Evolutionary conservation across 1,140 invertebrate genomes (phyloP), one percentile per base, ranked within the genome.

Genomic region (Sycobia sp.): DNA sequence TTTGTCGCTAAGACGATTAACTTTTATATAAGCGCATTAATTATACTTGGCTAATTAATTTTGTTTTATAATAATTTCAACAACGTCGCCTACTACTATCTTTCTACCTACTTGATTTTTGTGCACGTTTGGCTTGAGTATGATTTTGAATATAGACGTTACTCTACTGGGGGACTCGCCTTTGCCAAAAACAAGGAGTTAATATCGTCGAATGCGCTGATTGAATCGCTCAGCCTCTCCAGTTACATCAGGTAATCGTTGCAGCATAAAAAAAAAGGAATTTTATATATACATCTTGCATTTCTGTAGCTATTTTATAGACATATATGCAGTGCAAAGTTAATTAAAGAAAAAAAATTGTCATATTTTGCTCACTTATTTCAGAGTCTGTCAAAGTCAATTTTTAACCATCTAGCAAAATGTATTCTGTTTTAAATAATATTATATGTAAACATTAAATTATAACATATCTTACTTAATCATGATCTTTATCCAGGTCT

Each of bases 181-280:
- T 79, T 80, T 73, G 72, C 69, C 66, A 80, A 79, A 77, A 77
- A 76, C 70, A 79, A 80, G 75, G 77, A 80, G 53, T 68, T 74
- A 66, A 71, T 75, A 71, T 71, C 76, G 47, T 71, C 75, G 61
- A 80, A 77, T 70, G 76, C 76, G 57, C 73, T 79, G 67, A 80
- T 78, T 57, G 78, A 80, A 70, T 80, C 77, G 51, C 76, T 80
- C 66, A 80, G 72, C 62, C 71, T 80, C 22, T 78, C 77, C 64
- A 80, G 70, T 66, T 80, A 80, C 54, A 80, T 80, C 56, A 80
- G 76, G 78, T 80, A 56, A 60, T 53, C 27, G 34, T 22, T 34
- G 32, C n/a, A n/a, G 62, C 23, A 10, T 27, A 32, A 32, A 47
- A 27, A 2, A 25, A 47, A 27, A n/a, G n/a, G n/a, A n/a, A n/a